Conservation (phyloP, 2,113 vertebrate species). For the Gnathonemus echidnorhynchus region DNA sequence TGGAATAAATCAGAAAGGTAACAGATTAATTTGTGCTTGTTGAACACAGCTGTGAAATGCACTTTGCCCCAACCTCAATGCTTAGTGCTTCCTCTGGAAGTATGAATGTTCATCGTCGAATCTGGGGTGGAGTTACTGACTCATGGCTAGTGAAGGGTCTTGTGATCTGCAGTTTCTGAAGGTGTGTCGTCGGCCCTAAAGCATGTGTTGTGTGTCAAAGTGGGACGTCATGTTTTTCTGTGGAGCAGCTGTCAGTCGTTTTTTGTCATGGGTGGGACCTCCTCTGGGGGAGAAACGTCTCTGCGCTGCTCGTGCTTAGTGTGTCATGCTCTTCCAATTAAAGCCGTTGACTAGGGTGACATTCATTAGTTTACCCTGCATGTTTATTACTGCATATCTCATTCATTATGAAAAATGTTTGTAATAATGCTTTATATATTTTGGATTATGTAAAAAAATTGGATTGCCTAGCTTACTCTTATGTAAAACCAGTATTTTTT, state of each 20-base stretch:
- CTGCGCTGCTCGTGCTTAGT: background rate
- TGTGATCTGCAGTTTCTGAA: background rate
- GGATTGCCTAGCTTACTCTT: background rate
- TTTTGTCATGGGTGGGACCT: background rate
- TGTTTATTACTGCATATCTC: background rate
- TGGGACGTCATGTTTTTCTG: background rate
- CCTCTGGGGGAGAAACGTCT: background rate
- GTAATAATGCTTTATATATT: background rate
- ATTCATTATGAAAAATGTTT: background rate
- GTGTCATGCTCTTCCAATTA: background rate
- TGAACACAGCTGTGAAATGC: background rate
- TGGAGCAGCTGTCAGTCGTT: background rate
- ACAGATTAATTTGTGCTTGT: background rate
- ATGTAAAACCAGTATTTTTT: background rate
- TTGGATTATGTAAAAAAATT: background rate
- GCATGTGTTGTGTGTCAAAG: background rate
- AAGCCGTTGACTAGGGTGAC: background rate
- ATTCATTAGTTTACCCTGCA: background rate
- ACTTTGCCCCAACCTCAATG: background rate
- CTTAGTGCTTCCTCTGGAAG: background rate
- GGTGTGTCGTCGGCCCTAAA: background rate
- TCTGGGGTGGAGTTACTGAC: background rate
- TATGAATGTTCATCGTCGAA: background rate
- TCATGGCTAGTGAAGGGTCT: background rate
- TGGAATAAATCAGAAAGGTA: background rate